Base-by-base conservation (phyloP, 1,140 invertebrate species). In the Elymnias hypermnestra region DNA sequence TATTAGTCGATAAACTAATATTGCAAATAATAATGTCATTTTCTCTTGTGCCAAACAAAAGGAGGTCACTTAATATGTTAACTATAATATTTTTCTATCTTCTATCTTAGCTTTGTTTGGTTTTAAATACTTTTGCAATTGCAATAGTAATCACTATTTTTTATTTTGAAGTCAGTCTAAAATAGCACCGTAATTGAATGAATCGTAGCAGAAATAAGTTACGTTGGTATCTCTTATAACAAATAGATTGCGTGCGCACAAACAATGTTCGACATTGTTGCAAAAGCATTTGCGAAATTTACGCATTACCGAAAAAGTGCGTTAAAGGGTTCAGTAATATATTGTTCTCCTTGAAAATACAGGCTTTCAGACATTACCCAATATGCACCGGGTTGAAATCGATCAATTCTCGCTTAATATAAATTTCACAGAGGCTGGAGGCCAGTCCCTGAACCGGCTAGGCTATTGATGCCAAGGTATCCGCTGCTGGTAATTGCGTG, bases 401-500 rank as follows among this genome's bases (percentile, higher is more conserved):
- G 8, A 22, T 33, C 18, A 33, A 15, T 33, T 33, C 31, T 33
- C 31, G 31, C 31, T 33, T 33, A 33, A 33, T 33, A 33, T 33
- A 18, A 33, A 33, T 33, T 33, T 33, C n/a, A 33, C 14, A 33
- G 31, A 33, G 13, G 15, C 15, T 17, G 31, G 19, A 26, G 28
- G 21, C 22, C 46, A 44, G 64, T 67, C 63, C 63, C 53, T 72
- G 57, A 72, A 63, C 55, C 58, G 61, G 40, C 50, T 56, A 57
- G 53, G 44, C 54, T 64, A 82, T 76, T 58, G 60, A 72, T 79
- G 76, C 70, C 75, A 83, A 82, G 72, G 76, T 71, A 62, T 72
- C 61, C 63, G 65, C 52, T 55, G 56, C 59, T 73, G 71, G 69
- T 75, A 82, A 82, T 83, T 77, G 73, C 76, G 73, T 83, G 75